Evolutionary conservation across 2,113 vertebrate genomes (phyloP).

Genomic region (Heterocephalus glaber): DNA sequence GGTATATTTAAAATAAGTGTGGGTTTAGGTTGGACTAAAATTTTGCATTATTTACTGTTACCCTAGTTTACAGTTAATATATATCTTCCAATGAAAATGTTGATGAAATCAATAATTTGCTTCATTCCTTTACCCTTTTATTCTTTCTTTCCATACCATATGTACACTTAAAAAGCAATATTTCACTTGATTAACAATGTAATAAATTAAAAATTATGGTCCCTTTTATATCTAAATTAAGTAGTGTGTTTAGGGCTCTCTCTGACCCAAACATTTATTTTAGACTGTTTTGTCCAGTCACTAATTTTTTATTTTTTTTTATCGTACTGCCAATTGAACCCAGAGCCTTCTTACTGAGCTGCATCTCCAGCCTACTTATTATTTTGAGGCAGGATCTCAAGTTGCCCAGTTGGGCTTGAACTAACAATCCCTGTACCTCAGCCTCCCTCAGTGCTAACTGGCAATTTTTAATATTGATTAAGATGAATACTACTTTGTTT

Average conservation of each 20-base stretch:
- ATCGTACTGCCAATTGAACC: neutral
- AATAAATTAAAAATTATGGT: neutral
- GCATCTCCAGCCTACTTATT: neutral
- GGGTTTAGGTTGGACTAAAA: neutral
- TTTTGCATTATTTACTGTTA: neutral
- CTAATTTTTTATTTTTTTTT: neutral
- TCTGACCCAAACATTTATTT: neutral
- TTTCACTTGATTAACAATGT: constrained; percentile 16
- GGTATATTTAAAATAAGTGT: constrained; percentile 32
- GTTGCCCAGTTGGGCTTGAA: neutral
- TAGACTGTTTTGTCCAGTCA: neutral
- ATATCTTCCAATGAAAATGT: neutral
- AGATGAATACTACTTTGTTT: neutral
- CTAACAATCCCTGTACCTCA: neutral
- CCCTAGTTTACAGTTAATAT: neutral
- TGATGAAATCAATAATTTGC: neutral
- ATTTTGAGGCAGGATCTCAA: neutral
- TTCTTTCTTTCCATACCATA: neutral
- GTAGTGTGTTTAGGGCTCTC: neutral
- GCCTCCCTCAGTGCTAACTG: neutral
- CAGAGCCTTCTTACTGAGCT: neutral
- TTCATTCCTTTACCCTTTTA: neutral
- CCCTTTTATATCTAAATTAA: neutral
- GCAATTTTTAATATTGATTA: neutral
- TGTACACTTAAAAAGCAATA: neutral